phyloP scores from a whole-genome alignment of 2,888 invertebrate genomes.

The Luperina nickerlii region DNA sequence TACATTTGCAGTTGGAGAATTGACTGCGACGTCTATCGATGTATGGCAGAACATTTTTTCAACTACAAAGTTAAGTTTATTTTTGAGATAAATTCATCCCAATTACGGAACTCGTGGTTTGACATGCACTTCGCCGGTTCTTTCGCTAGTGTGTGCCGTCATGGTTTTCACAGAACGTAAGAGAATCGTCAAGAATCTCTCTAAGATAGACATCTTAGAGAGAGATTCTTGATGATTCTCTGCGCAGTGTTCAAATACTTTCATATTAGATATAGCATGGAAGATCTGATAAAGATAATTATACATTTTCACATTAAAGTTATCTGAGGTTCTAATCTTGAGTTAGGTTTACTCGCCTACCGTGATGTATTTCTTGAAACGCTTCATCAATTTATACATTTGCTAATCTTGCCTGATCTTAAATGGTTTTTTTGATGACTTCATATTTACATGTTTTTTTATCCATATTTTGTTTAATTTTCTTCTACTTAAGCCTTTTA shows the following conservation, averaged over 20 bases:
- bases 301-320: constrained; percentile 19
- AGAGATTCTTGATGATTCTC: not conserved
- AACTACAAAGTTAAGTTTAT: not conserved
- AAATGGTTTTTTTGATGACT: constrained; percentile 33
- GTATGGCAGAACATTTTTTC: not conserved
- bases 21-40: not conserved
- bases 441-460: not conserved
- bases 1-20: no score
- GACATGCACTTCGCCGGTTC: no score
- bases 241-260: not conserved
- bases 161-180: no score
- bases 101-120: no score
- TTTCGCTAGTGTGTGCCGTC: not conserved
- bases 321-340: constrained; percentile 45
- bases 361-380: constrained; percentile 18
- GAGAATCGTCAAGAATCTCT: no score
- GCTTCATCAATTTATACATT: constrained; percentile 18
- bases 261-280: not conserved
- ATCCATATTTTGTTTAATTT: not conserved
- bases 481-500: constrained; percentile 5
- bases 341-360: constrained; percentile 11
- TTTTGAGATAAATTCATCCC: no score
- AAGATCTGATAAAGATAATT: constrained; percentile 9
- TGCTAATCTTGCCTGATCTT: constrained; percentile 32
- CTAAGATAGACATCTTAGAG: no score